These are phyloP conservation scores for Umimayanthus kanabou DNA, from an alignment of 92 coral and sea anemone species.

Conservation along the genomic window DNA sequence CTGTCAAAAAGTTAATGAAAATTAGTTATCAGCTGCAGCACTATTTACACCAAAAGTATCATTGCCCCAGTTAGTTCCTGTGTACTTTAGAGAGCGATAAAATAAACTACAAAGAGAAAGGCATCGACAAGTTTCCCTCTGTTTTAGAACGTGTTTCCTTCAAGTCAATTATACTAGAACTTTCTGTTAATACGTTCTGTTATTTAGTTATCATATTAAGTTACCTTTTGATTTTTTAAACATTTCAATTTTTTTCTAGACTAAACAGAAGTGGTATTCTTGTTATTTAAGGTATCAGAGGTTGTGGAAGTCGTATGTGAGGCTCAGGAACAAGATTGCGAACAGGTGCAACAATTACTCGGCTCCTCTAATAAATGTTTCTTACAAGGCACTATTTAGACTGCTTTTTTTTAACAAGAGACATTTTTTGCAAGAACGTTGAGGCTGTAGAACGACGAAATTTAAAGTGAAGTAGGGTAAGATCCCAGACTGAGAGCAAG, in stretches of 20 bases:
- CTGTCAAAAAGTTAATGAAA: neutral
- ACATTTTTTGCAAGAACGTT: no score
- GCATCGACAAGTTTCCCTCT: neutral
- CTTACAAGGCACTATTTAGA: no score
- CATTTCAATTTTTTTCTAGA: neutral
- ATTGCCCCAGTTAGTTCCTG: neutral
- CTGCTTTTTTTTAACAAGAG: no score
- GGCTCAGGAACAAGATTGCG: slow-evolving; percentile 67
- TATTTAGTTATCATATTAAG: neutral
- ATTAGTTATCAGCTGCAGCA: neutral
- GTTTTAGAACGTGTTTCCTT: neutral
- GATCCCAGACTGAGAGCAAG: no score
- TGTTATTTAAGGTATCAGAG: slow-evolving; percentile 72
- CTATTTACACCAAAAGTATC: neutral
- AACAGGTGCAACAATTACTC: slow-evolving; percentile 63
- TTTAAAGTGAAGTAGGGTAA: no score
- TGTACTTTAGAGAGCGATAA: neutral
- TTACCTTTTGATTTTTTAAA: neutral
- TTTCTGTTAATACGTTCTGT: no score
- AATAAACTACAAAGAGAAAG: neutral
- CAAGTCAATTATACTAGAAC: neutral
- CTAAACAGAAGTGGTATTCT: neutral
- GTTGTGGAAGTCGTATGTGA: slow-evolving; percentile 76
- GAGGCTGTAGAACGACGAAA: no score
- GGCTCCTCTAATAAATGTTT: no score